phyloP scores from a whole-genome alignment of 1,140 invertebrate species.

The Amyelois transitella region DNA sequence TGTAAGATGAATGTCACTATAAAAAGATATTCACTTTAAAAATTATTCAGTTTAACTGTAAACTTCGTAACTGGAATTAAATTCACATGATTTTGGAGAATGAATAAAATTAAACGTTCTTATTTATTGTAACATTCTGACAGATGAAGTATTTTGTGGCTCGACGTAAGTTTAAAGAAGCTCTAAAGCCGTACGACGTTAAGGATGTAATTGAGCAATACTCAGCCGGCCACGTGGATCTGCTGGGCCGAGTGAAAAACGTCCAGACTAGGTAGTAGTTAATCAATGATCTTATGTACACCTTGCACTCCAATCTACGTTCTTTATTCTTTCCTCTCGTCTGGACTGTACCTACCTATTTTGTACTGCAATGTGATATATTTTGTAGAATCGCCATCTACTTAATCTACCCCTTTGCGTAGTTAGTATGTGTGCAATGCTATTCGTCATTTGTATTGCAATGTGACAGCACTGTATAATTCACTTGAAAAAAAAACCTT shows the following conservation, averaged over 20 bases:
- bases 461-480: slow-evolving; percentile 19
- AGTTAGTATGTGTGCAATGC: slow-evolving; percentile 46
- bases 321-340: slow-evolving; percentile 37
- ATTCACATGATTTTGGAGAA: too few relatives aligned
- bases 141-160: slow-evolving; percentile 96
- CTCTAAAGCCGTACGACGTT: slow-evolving; percentile 96
- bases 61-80: too few relatives aligned
- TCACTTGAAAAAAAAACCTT: slow-evolving; percentile 3
- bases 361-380: slow-evolving; percentile 38
- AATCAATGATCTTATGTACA: slow-evolving; percentile 23
- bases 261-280: slow-evolving; percentile 86
- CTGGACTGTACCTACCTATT: slow-evolving; percentile 45
- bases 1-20: too few relatives aligned
- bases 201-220: slow-evolving; percentile 98
- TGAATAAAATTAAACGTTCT: neutral
- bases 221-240: slow-evolving; percentile 93
- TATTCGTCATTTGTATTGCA: slow-evolving; percentile 37
- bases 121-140: slow-evolving; percentile 55
- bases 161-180: slow-evolving; percentile 95
- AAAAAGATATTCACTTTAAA: too few relatives aligned
- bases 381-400: slow-evolving; percentile 49
- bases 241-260: slow-evolving; percentile 91
- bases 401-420: slow-evolving; percentile 34
- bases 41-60: too few relatives aligned
- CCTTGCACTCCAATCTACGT: slow-evolving; percentile 48